Conservation (phyloP, 2,113 vertebrate genomes). For the Eupsittula cactorum region DNA sequence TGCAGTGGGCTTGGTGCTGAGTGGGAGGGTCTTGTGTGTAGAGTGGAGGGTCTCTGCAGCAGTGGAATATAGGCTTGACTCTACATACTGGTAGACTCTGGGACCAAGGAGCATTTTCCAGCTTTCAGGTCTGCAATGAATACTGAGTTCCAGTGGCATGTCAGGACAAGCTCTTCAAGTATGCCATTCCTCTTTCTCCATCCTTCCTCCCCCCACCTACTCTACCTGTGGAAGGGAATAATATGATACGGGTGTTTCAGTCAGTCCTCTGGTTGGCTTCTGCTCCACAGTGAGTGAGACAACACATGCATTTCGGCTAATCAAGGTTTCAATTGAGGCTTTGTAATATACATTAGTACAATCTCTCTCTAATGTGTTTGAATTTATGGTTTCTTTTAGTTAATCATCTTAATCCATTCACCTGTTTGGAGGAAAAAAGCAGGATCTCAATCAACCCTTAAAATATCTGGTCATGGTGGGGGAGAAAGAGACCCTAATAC, state of each 20-base stretch:
- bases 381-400: not conserved
- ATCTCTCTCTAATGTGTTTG: not conserved
- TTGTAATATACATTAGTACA: not conserved
- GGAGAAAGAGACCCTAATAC: not conserved
- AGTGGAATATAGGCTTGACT: not conserved
- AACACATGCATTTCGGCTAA: not conserved
- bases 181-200: not conserved
- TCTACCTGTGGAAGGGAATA: not conserved
- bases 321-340: not conserved
- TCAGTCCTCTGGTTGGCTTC: not conserved
- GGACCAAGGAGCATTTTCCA: not conserved
- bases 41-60: not conserved
- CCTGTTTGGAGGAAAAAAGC: not conserved
- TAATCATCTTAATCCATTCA: not conserved
- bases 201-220: accelerated
- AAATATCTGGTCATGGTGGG: not conserved
- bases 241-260: not conserved
- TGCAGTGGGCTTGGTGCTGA: not conserved
- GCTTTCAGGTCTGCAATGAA: not conserved
- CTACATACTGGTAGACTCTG: not conserved
- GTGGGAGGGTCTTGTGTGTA: not conserved
- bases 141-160: not conserved
- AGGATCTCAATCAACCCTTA: not conserved
- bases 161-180: not conserved
- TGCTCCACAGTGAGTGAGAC: not conserved